Conservation (phyloP, 1,140 invertebrate species). For the Calephelis nemesis region DNA sequence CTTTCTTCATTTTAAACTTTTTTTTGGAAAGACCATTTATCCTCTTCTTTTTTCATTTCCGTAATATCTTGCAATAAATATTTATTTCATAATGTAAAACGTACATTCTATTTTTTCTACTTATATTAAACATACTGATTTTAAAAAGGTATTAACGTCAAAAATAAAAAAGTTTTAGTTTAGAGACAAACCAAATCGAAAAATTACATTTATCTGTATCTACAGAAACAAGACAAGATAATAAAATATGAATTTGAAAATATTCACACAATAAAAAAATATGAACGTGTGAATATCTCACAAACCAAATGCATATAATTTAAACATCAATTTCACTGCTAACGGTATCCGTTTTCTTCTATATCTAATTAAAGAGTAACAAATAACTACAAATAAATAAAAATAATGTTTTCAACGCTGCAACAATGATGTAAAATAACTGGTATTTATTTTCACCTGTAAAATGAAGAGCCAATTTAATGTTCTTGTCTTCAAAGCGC, state of each 20-base stretch:
- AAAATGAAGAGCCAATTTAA: conserved; percentile 55
- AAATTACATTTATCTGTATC: background rate
- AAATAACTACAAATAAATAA: conserved; percentile 5
- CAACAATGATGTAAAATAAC: background rate
- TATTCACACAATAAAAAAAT: conserved; percentile 4
- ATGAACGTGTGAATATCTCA: conserved; percentile 1
- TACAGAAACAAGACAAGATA: no score
- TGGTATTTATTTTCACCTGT: conserved; percentile 57
- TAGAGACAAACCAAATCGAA: no score
- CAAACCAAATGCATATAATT: background rate
- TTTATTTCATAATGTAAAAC: no score
- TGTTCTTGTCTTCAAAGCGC: conserved; percentile 51
- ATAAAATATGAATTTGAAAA: background rate
- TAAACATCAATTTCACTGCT: background rate
- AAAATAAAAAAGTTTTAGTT: no score
- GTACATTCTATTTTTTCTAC: no score
- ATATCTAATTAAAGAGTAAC: no score
- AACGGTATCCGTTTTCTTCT: background rate
- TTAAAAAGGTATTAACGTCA: no score
- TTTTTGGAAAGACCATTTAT: no score
- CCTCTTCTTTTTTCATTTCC: no score
- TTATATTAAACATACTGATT: no score
- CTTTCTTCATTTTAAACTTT: conserved; percentile 47
- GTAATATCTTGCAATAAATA: no score
- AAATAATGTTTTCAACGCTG: no score